Percentiles rank a stretch among this genome's conserved stretches.
phyloP scores from a whole-genome alignment of 2,797 vertebrate species.

The Denticeps clupeoides region DNA sequence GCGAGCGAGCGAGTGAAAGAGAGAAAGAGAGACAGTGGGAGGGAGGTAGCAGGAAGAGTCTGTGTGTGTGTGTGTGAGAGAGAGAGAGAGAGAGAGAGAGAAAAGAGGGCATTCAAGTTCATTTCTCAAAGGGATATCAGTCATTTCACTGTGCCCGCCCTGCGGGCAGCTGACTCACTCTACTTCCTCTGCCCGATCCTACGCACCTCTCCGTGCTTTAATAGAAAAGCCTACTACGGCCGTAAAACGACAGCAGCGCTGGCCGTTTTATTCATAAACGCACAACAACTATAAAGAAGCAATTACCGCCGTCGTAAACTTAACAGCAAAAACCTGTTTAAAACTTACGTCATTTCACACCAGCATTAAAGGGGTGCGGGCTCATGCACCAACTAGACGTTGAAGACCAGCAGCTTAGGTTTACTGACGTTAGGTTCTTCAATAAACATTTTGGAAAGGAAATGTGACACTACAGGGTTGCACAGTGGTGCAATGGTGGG shows the following conservation, averaged over 20 bases:
- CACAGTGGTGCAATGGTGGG: too few species aligned
- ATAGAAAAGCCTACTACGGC: conserved; percentile 9
- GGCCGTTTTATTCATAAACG: conserved; percentile 21
- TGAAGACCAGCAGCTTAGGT: too few species aligned
- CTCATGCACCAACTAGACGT: too few species aligned
- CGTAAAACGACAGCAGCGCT: conserved; percentile 16
- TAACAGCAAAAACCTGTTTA: background rate
- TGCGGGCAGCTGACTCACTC: conserved; percentile 12
- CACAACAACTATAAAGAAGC: conserved; percentile 6
- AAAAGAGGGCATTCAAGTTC: conserved; percentile 24
- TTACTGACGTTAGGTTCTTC: too few species aligned
- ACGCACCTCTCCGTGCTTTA: conserved; percentile 4
- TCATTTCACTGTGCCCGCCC: conserved; percentile 18
- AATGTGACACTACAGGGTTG: too few species aligned
- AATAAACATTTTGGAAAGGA: too few species aligned
- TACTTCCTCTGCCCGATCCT: conserved; percentile 9
- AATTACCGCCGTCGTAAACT: conserved; percentile 16
- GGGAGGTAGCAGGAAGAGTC: conserved; percentile 21
- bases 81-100: conserved; percentile 16
- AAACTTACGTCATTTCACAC: background rate
- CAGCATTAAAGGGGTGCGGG: too few species aligned
- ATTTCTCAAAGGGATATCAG: conserved; percentile 29
- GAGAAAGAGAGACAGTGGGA: conserved; percentile 20
- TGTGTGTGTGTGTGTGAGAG: too few species aligned
- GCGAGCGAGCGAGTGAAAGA: conserved; percentile 12